Conservation (phyloP, 1,140 invertebrate genomes). For the Halesus radiatus region DNA sequence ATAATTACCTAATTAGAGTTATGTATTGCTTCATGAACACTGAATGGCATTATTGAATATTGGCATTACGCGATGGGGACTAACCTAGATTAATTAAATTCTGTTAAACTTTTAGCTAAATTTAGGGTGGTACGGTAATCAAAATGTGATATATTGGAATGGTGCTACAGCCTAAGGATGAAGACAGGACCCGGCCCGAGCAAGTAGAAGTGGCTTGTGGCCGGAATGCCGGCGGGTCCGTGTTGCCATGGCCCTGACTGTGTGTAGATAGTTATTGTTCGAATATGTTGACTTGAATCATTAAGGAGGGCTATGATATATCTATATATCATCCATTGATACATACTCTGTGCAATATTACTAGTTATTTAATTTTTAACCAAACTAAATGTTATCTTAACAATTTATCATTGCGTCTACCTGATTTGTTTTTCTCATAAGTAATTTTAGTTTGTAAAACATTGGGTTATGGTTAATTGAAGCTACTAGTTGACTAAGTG, state of each 20-base stretch:
- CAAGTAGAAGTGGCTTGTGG: no score
- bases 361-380: constrained; percentile 75
- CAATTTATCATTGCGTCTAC: constrained; percentile 65
- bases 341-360: constrained; percentile 76
- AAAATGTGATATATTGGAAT: constrained; percentile 73
- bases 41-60: constrained; percentile 63
- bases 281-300: constrained; percentile 54
- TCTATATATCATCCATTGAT: constrained; percentile 67
- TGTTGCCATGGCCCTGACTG: constrained; percentile 51
- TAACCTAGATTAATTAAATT: constrained; percentile 72
- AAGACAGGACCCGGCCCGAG: constrained; percentile 19
- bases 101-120: constrained; percentile 72
- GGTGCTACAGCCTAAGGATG: constrained; percentile 67
- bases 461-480: constrained; percentile 68
- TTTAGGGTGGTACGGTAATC: constrained; percentile 73
- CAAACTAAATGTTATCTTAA: constrained; percentile 73
- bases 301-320: constrained; percentile 68
- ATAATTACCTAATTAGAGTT: constrained; percentile 56
- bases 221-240: not conserved
- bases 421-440: constrained; percentile 71
- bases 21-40: constrained; percentile 52
- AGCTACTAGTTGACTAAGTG: constrained; percentile 57
- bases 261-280: constrained; percentile 56
- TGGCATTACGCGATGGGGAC: constrained; percentile 73
- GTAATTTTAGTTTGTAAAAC: constrained; percentile 63